These are phyloP conservation scores for Cephus rjabovi DNA, from an alignment of 2,888 invertebrate genomes.

Conservation along the genomic window DNA sequence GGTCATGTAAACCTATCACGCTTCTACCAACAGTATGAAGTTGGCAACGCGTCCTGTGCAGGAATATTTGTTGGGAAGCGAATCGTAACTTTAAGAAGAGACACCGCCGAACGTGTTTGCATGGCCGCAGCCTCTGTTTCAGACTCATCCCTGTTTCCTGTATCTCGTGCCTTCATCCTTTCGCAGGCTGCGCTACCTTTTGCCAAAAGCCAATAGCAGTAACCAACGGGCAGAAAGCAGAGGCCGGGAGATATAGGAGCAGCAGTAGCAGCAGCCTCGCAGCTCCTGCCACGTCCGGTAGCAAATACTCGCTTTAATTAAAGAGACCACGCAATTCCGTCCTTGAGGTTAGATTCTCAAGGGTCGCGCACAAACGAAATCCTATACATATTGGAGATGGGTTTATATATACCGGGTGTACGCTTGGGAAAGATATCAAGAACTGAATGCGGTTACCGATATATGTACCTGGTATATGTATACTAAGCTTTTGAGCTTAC, in stretches of 20 bases:
- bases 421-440: neutral
- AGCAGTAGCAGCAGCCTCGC: neutral
- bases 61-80: neutral
- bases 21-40: neutral
- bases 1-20: neutral
- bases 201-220: neutral
- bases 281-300: constrained; percentile 15
- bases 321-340: constrained; percentile 22
- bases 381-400: constrained; percentile 1
- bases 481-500: too few species aligned
- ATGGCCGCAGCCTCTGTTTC: constrained; percentile 3
- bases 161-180: neutral
- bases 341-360: constrained; percentile 12
- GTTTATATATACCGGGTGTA: neutral
- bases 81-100: constrained; percentile 6
- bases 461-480: neutral
- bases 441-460: neutral
- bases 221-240: neutral
- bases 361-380: constrained; percentile 14
- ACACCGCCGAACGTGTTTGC: constrained; percentile 1
- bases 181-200: neutral
- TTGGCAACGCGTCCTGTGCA: neutral
- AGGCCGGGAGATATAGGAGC: neutral
- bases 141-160: neutral
- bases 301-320: constrained; percentile 23